Conservation (phyloP, 2,113 vertebrate species). For the Todiramphus chloris region DNA sequence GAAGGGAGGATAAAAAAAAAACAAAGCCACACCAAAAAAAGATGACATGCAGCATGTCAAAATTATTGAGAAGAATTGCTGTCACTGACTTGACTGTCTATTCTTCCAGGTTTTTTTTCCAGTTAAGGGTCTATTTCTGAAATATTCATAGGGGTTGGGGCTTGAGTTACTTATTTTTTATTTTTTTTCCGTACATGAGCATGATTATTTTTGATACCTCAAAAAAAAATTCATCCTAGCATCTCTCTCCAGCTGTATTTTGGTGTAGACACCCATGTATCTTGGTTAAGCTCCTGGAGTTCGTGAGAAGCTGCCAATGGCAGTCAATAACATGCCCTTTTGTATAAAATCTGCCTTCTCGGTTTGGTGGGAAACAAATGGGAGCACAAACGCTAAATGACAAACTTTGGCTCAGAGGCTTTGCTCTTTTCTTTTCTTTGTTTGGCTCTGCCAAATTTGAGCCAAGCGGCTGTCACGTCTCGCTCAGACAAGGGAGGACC, state of each 20-base stretch:
- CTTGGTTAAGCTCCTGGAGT: not conserved
- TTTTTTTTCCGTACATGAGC: not conserved
- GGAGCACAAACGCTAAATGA: not conserved
- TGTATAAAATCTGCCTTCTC: not conserved
- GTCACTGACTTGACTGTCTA: not conserved
- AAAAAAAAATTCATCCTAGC: not conserved
- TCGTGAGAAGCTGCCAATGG: not conserved
- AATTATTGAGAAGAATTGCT: slow-evolving; percentile 14
- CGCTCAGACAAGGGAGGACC: not conserved
- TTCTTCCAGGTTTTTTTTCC: not conserved
- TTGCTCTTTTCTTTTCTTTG: not conserved
- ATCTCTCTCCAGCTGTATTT: not conserved
- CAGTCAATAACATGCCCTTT: slow-evolving; percentile 48
- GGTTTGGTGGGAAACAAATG: not conserved
- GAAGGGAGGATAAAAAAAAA: not conserved
- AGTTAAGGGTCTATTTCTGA: not conserved
- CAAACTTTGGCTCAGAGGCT: not conserved
- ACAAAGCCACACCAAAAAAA: not conserved
- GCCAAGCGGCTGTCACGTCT: not conserved
- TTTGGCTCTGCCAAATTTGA: not conserved
- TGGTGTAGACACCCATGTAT: not conserved
- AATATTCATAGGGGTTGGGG: not conserved
- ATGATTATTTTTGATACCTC: not conserved
- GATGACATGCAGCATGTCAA: not conserved
- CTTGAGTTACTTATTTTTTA: not conserved